A percentile compares a stretch with the other conserved stretches of the same genome.
These are phyloP conservation scores for Poicephalus gulielmi DNA, from an alignment of 2,113 vertebrate species.

Conservation along the genomic window DNA sequence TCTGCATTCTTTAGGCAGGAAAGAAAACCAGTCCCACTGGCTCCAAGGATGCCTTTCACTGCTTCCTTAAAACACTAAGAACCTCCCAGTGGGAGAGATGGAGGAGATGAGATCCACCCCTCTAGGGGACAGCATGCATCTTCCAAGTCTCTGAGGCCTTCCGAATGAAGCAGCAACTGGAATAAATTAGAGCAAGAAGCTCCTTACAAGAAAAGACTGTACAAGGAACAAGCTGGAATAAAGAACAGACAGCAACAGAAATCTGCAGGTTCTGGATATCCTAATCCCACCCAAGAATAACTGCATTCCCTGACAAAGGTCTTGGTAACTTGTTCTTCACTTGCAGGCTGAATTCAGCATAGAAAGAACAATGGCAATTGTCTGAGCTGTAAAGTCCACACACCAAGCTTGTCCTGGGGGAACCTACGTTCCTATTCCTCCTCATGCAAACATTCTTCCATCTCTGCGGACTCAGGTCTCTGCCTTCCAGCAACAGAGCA, in stretches of 20 bases:
- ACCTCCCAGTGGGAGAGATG: neutral
- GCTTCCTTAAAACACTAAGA: slow-evolving; percentile 31
- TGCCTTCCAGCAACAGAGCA: neutral
- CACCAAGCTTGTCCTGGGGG: neutral
- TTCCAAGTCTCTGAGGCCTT: neutral
- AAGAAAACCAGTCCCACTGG: slow-evolving; percentile 29
- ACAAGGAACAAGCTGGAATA: neutral
- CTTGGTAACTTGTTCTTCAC: neutral
- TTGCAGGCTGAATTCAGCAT: neutral
- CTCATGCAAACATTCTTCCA: neutral
- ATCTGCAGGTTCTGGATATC: neutral
- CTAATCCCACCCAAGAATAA: neutral
- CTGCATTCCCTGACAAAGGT: neutral
- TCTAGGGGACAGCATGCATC: neutral
- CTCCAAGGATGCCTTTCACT: slow-evolving; percentile 26
- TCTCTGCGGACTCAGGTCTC: neutral
- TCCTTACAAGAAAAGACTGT: neutral
- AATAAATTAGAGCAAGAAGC: slow-evolving; percentile 10
- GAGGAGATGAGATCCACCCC: neutral
- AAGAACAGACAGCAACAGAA: neutral
- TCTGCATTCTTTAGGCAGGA: slow-evolving; percentile 17
- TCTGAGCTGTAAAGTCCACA: neutral
- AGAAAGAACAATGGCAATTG: neutral
- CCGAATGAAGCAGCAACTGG: neutral
- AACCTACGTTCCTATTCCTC: neutral